Base-by-base conservation (phyloP, 2,113 vertebrate genomes). In the Coptodon bakossiorum region DNA sequence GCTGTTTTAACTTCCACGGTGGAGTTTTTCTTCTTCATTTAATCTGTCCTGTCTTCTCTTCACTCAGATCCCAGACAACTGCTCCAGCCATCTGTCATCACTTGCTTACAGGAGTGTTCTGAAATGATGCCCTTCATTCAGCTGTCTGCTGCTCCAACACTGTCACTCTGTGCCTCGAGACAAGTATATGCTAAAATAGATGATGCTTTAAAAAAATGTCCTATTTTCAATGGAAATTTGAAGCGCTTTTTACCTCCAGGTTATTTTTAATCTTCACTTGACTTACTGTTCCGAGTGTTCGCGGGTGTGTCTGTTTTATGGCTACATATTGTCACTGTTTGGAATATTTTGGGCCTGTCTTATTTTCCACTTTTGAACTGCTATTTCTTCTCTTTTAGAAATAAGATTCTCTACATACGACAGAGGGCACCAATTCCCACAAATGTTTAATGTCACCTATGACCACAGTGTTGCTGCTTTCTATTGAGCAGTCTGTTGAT, bases 51-150 rank as follows among this genome's bases (percentile, higher is more conserved):
- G 5, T 91, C 31, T 87, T 66, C 86, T 92, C 36, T 88, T 66
- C 85, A 89, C 92, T 61, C 96, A 97, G 97, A 96, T 98, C 27
- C 97, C 97, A 89, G 95, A 92, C 85, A 96, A 96, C 94, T 97
- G 87, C 89, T 96, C 81, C 29, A 94, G 94, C 89, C 96, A 93
- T 94, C 94, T 97, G 73, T 96, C 97, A 3, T 96, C 97, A n/a
- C 90, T 97, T 80, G 96, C 94, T 9, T 94, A 96, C 95, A 96
- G 97, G 88, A 98, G 97, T 50, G 50, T 98, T 90, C 90, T 98
- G 91, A 97, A 97, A 91, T 98, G 96, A 95, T 83, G 73, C 29
- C 89, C 34, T 85, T 82, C 66, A 81, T 80, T 86, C 89, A 63
- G 52, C 89, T 38, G 48, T 50, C 88, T 89, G 66, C 90, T 78